These are phyloP conservation scores for Ochotona curzoniae DNA, from an alignment of 2,113 vertebrate species.

Conservation along the genomic window DNA sequence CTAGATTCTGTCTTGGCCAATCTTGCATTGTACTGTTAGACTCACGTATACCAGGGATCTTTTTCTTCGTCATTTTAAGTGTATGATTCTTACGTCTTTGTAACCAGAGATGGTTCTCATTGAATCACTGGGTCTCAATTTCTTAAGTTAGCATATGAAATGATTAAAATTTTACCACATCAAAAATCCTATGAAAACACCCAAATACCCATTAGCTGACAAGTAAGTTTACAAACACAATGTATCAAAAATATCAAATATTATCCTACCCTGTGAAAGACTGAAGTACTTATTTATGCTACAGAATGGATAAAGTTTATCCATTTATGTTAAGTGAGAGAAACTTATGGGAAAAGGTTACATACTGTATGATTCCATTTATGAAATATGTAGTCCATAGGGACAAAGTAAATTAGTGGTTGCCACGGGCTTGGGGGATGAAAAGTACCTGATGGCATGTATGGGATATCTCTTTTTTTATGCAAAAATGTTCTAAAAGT, in stretches of 20 bases:
- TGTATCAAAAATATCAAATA: neutral
- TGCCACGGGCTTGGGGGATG: neutral
- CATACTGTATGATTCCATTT: neutral
- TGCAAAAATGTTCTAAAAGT: slow-evolving; percentile 22
- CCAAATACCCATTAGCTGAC: neutral
- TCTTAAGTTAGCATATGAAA: neutral
- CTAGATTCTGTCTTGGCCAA: neutral
- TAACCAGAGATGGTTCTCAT: neutral
- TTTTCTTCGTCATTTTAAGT: neutral
- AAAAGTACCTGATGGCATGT: neutral
- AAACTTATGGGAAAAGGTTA: neutral
- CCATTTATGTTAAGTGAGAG: neutral
- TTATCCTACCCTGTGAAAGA: neutral
- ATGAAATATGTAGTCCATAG: neutral
- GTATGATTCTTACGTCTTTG: neutral
- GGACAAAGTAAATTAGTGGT: neutral
- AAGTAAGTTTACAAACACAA: neutral
- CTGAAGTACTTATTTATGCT: neutral
- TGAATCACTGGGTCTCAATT: neutral
- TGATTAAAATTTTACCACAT: neutral
- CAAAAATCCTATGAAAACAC: neutral
- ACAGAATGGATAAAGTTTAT: neutral
- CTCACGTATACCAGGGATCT: neutral
- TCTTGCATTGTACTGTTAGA: neutral
- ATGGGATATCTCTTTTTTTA: neutral